These are phyloP conservation scores for Conomelus anceps DNA, from an alignment of 2,888 invertebrate genomes.

Conservation along the genomic window DNA sequence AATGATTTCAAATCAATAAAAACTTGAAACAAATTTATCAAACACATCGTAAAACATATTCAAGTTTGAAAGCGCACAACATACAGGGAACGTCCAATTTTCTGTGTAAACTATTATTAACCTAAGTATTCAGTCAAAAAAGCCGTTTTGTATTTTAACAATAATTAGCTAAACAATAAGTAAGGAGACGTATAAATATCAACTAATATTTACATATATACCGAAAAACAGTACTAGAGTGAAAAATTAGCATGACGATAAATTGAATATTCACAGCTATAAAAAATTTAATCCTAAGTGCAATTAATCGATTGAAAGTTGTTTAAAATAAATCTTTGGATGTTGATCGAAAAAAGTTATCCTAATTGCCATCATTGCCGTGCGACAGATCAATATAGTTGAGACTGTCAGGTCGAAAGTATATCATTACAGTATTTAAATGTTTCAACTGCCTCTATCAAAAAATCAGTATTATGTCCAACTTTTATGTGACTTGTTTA, in stretches of 20 bases:
- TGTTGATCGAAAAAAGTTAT: background rate
- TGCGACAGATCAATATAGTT: background rate
- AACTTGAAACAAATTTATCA: background rate
- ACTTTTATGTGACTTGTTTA: too few relatives aligned
- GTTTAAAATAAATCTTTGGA: background rate
- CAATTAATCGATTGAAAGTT: background rate
- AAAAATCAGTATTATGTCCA: too few relatives aligned
- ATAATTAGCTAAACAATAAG: background rate
- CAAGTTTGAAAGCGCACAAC: background rate
- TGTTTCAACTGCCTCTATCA: too few relatives aligned
- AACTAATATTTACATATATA: background rate
- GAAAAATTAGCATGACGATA: background rate
- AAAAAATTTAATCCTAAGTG: background rate
- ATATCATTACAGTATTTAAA: too few relatives aligned
- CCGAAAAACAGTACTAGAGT: background rate
- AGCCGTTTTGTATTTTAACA: background rate
- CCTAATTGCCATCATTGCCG: background rate
- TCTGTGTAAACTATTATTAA: background rate
- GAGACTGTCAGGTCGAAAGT: background rate
- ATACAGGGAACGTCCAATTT: background rate
- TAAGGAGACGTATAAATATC: background rate
- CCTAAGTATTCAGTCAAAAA: background rate
- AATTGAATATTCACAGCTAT: constrained; percentile 9
- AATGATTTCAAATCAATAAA: background rate
- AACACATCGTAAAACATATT: background rate